Evolutionary conservation across 2,113 vertebrate genomes (phyloP), one percentile per base, ranked within the genome.

Genomic region (Pseudorhombus dupliciocellatus): DNA sequence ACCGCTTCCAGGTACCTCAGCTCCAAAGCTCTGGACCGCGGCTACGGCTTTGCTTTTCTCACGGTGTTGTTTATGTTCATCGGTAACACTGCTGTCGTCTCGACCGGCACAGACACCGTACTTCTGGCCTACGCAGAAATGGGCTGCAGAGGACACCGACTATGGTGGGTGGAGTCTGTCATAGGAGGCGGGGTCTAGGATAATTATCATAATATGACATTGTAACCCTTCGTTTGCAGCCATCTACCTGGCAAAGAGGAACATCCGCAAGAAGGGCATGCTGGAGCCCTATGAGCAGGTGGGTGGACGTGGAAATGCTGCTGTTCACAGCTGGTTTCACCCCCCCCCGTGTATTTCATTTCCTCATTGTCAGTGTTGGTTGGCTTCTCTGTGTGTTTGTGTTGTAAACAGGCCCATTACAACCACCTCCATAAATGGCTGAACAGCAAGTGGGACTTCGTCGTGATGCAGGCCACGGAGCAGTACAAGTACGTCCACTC

Each of bases 381-480:
- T 37, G 12, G 34, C 34, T 37, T 11, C 34, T 12, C 12, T 21
- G 12, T 50, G 48, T 50, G 8, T 78, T 28, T 80, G 78, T 83
- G 71, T 90, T 84, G 73, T 46, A 73, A 88, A 74, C 89, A 99
- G 98, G 95, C 93, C 78, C 94, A 96, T 89, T 99, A 99, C 86
- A 93, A 93, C 88, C 92, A 93, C 56, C 91, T 98, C 59, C 95
- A 99, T 79, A 92, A 96, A 37, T 97, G 96, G 94, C 93, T 99
- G 62, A 98, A 97, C 92, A 94, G 96, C 92, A 97, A 99, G 83
- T 99, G 98, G 98, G 98, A 99, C 83, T 99, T 99, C 25, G 93
- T 99, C 12, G 91, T 98, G 51, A 96, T 96, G 95, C 98, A 99
- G 84, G 96, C 97, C 60, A 95, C 95, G 20, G 97, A 99, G 77